Evolutionary conservation across 2,113 vertebrate genomes (phyloP).

Genomic region (Oncorhynchus keta): DNA sequence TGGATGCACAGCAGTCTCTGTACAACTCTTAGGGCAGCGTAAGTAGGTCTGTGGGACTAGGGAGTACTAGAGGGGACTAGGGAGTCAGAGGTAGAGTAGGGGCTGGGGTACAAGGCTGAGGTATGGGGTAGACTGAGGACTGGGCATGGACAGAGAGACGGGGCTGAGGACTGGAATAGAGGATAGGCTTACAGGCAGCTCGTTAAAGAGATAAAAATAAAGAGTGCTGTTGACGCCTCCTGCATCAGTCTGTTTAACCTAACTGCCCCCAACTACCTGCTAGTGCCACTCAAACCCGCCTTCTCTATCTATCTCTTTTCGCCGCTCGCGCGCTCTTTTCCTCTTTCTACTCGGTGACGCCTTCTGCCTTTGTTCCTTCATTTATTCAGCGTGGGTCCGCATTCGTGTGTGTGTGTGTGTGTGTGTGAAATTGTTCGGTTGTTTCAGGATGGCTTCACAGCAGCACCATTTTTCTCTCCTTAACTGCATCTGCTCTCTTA

Average conservation of each 20-base stretch:
- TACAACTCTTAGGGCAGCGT: background rate
- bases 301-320: background rate
- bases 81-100: background rate
- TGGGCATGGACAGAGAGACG: too few relatives aligned
- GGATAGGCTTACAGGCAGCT: constrained; percentile 68
- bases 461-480: too few relatives aligned
- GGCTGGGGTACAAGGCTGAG: background rate
- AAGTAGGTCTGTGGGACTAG: background rate
- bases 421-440: too few relatives aligned
- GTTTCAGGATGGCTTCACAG: too few relatives aligned
- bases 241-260: constrained; percentile 57
- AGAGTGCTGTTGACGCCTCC: constrained; percentile 55
- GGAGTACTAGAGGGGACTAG: background rate
- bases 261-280: constrained; percentile 39
- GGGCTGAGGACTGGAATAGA: constrained; percentile 5
- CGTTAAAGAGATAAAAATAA: constrained; percentile 79
- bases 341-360: background rate
- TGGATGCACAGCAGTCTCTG: background rate
- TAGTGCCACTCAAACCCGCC: constrained; percentile 32
- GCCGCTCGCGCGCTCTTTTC: background rate
- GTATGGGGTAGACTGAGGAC: background rate
- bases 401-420: too few relatives aligned
- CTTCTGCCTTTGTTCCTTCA: too few relatives aligned
- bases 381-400: too few relatives aligned
- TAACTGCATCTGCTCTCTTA: too few relatives aligned